Evolutionary conservation across 2,797 vertebrate species (phyloP).

Genomic region (Sebastes iracundus): DNA sequence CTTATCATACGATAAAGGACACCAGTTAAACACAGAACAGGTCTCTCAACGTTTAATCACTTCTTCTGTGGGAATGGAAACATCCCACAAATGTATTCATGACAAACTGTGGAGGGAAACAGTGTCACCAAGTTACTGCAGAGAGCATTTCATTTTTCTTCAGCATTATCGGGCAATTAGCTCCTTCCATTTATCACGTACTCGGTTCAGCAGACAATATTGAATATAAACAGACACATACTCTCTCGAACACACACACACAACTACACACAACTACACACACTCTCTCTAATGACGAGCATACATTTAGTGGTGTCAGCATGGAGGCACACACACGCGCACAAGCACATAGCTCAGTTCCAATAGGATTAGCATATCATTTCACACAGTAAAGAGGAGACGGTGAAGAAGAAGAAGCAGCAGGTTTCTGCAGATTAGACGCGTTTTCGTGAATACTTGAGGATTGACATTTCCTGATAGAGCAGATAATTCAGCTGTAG

Average conservation of each 20-base stretch:
- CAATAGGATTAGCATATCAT: conserved; percentile 71
- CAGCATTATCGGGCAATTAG: conserved; percentile 59
- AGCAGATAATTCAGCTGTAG: conserved; percentile 34
- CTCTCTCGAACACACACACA: neutral
- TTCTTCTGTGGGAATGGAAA: conserved; percentile 6
- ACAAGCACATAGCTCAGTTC: conserved; percentile 17
- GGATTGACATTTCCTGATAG: conserved; percentile 26
- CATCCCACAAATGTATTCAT: conserved; percentile 34
- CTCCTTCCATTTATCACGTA: conserved; percentile 50
- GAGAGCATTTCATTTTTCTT: conserved; percentile 35
- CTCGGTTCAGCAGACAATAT: conserved; percentile 42
- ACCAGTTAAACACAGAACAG: neutral
- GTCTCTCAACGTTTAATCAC: conserved; percentile 3
- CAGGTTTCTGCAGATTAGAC: conserved; percentile 50
- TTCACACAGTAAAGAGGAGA: conserved; percentile 52
- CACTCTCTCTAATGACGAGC: conserved; percentile 26
- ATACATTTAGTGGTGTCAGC: conserved; percentile 20
- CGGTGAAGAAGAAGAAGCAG: conserved; percentile 34
- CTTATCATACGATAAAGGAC: neutral
- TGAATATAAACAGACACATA: conserved; percentile 13
- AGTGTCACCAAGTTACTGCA: conserved; percentile 29
- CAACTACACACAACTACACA: neutral
- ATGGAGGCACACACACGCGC: conserved; percentile 1
- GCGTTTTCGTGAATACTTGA: conserved; percentile 27
- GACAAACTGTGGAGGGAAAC: conserved; percentile 32